Percentiles rank a stretch among this genome's conserved stretches.
Conservation (phyloP, 1,140 invertebrate genomes). For the Bathynomus jamesi region DNA sequence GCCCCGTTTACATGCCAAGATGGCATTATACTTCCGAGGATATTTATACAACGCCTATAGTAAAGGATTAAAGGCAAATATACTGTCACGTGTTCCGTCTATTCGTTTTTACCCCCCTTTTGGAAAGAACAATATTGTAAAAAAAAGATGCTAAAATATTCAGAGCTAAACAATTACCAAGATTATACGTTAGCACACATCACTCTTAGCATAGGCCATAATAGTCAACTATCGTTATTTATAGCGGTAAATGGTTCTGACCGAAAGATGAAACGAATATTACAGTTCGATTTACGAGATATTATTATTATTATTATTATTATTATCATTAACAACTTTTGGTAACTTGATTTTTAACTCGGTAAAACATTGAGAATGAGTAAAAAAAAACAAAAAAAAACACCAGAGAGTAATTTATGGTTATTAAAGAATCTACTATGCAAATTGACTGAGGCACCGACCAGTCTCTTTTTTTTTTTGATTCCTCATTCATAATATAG, state of each 20-base stretch:
- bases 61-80: neutral
- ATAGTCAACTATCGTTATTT: conserved; percentile 1
- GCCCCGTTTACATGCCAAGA: neutral
- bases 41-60: neutral
- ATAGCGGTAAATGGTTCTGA: neutral
- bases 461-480: no score
- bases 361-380: no score
- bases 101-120: neutral
- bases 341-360: neutral
- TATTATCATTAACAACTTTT: neutral
- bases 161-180: neutral
- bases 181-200: neutral
- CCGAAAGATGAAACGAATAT: neutral
- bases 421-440: no score
- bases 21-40: neutral
- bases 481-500: no score
- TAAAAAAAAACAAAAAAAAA: no score
- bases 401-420: no score
- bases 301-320: neutral
- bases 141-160: neutral
- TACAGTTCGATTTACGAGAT: neutral
- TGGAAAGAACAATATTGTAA: neutral
- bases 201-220: neutral
- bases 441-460: no score
- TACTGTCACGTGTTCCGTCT: neutral